These are phyloP conservation scores for Sphenopsis melanotis DNA, from an alignment of 2,797 vertebrate species.

Conservation along the genomic window DNA sequence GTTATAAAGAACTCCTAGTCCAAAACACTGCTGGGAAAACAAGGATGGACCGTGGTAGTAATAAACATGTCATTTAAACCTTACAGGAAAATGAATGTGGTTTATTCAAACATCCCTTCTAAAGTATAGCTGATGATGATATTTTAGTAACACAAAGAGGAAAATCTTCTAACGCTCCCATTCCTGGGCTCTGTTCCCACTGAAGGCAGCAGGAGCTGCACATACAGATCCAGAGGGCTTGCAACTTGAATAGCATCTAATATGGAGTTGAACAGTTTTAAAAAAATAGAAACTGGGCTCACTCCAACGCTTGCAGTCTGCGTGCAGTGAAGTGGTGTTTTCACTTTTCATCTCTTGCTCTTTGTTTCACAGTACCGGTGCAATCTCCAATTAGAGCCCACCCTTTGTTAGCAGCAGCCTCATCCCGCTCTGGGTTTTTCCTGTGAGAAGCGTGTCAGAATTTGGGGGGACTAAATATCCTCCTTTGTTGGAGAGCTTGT, in stretches of 20 bases:
- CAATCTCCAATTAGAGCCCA: constrained; percentile 40
- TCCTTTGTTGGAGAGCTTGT: constrained; percentile 84
- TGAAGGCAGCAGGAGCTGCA: not conserved
- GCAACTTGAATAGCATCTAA: not conserved
- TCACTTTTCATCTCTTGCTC: not conserved
- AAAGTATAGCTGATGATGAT: constrained; percentile 18
- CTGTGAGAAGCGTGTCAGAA: constrained; percentile 83
- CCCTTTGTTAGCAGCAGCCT: constrained; percentile 44
- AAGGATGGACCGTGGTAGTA: fast-evolving
- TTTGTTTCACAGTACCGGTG: not conserved
- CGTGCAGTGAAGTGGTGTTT: not conserved
- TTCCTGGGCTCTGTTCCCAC: not conserved
- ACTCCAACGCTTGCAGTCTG: not conserved
- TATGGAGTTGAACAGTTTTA: not conserved
- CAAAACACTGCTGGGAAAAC: not conserved
- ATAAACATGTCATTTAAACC: constrained; percentile 28
- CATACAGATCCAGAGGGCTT: not conserved
- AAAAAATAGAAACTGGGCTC: not conserved
- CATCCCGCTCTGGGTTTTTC: constrained; percentile 66
- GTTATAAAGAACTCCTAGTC: not conserved
- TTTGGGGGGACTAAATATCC: constrained; percentile 74
- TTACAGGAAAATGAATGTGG: not conserved
- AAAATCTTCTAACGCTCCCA: not conserved
- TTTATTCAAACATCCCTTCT: not conserved
- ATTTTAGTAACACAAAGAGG: not conserved